A percentile compares a stretch with the other conserved stretches of the same genome.
phyloP scores from a whole-genome alignment of 2,113 vertebrate species.

The Theristicus caerulescens region DNA sequence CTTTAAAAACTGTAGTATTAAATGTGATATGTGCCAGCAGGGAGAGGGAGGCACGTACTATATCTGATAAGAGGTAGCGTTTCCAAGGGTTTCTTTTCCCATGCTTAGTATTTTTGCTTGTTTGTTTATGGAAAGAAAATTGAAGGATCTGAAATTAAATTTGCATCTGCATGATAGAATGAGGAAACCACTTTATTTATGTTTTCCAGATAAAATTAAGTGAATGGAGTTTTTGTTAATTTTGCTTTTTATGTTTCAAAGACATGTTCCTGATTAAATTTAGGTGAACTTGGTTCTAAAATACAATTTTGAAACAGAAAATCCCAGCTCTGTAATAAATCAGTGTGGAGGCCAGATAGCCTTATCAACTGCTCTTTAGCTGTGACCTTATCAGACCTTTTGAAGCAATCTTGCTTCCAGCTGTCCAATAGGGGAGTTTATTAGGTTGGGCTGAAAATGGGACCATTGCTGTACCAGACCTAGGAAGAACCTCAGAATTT shows the following conservation, averaged over 20 bases:
- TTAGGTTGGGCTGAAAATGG: background rate
- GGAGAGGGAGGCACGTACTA: background rate
- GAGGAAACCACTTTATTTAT: background rate
- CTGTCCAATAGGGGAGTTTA: background rate
- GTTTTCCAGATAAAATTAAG: background rate
- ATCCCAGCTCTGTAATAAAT: background rate
- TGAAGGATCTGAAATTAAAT: conserved; percentile 27
- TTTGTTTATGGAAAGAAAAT: background rate
- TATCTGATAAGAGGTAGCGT: background rate
- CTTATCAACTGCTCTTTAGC: background rate
- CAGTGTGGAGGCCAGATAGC: background rate
- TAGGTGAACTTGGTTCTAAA: background rate
- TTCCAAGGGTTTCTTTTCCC: background rate
- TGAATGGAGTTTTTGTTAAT: background rate
- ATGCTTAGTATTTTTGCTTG: background rate
- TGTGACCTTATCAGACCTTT: background rate
- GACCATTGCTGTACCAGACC: background rate
- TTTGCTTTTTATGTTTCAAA: conserved; percentile 25
- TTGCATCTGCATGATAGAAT: background rate
- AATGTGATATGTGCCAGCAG: background rate
- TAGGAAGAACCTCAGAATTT: background rate
- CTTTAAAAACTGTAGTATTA: background rate
- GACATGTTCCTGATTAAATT: background rate
- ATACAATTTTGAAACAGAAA: background rate
- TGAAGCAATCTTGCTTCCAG: background rate